Conservation (phyloP, 2,797 vertebrate genomes). For the Fistularia tabacaria region DNA sequence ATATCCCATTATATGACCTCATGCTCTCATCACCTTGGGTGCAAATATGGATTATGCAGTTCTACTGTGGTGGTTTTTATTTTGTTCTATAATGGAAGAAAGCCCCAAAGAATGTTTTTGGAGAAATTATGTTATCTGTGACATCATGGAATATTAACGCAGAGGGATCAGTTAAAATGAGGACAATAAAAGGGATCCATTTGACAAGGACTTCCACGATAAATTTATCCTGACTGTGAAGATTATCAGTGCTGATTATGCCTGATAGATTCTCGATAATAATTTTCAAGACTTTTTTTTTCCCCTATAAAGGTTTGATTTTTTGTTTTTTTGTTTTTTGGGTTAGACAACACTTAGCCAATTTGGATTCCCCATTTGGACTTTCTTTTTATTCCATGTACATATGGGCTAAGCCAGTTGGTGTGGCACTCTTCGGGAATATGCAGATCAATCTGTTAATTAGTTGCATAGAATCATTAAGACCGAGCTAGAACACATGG, state of each 20-base stretch:
- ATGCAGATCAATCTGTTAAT: slow-evolving; percentile 74
- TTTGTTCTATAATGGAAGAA: no score
- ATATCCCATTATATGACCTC: no score
- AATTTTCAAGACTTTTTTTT: no score
- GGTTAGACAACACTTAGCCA: slow-evolving; percentile 19
- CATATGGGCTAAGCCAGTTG: slow-evolving; percentile 51
- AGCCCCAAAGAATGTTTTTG: no score
- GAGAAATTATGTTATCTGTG: no score
- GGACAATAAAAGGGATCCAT: neutral
- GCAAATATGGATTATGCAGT: no score
- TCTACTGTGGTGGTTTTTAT: no score
- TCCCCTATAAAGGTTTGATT: no score
- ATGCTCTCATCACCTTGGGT: no score
- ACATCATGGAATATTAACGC: no score
- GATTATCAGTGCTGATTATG: neutral
- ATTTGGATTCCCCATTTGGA: slow-evolving; percentile 48
- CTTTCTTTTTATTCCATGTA: slow-evolving; percentile 34
- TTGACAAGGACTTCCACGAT: neutral
- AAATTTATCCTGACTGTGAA: neutral
- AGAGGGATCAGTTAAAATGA: no score
- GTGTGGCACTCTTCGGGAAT: slow-evolving; percentile 62
- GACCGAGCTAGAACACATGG: slow-evolving; percentile 63
- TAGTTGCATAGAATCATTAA: slow-evolving; percentile 68
- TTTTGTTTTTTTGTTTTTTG: slow-evolving; percentile 3
- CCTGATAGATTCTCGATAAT: neutral